phyloP scores from a whole-genome alignment of 2,888 invertebrate species.

The Zhuqinia jingwanae region DNA sequence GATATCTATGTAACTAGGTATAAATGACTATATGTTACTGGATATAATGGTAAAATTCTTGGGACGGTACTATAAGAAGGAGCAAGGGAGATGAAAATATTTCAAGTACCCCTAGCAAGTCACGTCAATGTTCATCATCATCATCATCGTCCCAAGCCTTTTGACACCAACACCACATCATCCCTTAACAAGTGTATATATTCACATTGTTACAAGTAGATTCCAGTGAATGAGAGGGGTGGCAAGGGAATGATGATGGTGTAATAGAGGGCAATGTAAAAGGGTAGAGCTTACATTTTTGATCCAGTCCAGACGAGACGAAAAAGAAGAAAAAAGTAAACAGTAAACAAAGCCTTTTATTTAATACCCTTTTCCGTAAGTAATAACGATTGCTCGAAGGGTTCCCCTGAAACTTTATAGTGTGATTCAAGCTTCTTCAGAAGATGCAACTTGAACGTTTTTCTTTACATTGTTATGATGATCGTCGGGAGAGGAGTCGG shows the following conservation, averaged over 20 bases:
- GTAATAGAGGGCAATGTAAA: too few relatives aligned
- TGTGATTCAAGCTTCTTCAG: slow-evolving; percentile 30
- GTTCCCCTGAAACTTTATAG: neutral
- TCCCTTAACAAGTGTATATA: neutral
- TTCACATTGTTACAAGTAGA: neutral
- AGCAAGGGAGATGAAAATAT: slow-evolving; percentile 11
- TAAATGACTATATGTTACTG: too few relatives aligned
- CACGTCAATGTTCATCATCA: slow-evolving; percentile 51
- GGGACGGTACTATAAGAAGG: too few relatives aligned
- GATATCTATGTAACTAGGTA: too few relatives aligned
- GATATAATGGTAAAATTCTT: neutral
- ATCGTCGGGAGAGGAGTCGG: slow-evolving; percentile 31
- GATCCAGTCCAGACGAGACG: slow-evolving; percentile 18
- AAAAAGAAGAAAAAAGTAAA: slow-evolving; percentile 18
- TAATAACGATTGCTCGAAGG: neutral
- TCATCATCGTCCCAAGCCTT: slow-evolving; percentile 20
- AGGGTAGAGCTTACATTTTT: neutral
- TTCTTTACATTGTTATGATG: neutral
- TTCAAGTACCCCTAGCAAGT: slow-evolving; percentile 53
- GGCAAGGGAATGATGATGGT: slow-evolving; percentile 12
- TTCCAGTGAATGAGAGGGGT: slow-evolving; percentile 38
- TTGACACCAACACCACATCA: neutral
- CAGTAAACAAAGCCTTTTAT: slow-evolving; percentile 3
- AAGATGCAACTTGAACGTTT: neutral
- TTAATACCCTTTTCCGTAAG: slow-evolving; percentile 6